Percentiles rank a stretch among this genome's conserved stretches.
Conservation (phyloP, 2,113 vertebrate genomes). For the Lampris incognitus region DNA sequence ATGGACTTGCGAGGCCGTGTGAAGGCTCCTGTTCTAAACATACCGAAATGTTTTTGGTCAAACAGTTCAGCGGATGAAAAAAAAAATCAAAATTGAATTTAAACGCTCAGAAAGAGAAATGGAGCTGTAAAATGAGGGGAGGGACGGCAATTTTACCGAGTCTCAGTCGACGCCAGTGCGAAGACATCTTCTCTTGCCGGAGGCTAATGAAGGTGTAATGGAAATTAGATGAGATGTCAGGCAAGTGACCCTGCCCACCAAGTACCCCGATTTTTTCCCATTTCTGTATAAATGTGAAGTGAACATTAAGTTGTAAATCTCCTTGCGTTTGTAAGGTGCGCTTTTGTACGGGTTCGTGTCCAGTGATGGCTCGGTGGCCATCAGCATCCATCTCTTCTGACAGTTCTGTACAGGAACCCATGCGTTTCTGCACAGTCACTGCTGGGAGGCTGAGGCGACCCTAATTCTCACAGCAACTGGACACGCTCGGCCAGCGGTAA, state of each 20-base stretch:
- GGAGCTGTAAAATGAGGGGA: constrained; percentile 13
- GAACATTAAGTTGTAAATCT: neutral
- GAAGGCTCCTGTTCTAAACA: constrained; percentile 18
- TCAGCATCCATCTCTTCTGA: constrained; percentile 2
- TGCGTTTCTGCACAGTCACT: neutral
- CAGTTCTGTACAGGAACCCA: neutral
- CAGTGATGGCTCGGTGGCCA: neutral
- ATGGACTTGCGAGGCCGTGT: neutral
- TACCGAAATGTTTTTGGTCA: constrained; percentile 8
- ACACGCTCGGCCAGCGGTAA: neutral
- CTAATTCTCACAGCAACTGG: constrained; percentile 12
- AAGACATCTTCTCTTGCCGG: too few relatives aligned
- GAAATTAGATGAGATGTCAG: neutral
- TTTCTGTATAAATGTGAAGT: neutral
- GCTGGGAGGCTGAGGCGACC: constrained; percentile 1
- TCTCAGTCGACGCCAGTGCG: too few relatives aligned
- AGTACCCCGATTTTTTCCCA: neutral
- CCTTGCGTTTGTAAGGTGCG: neutral
- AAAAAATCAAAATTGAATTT: neutral
- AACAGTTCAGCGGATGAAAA: constrained; percentile 11
- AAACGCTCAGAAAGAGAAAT: neutral
- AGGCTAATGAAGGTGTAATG: neutral
- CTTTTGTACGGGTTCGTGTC: neutral
- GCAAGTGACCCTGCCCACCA: neutral
- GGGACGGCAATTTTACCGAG: neutral